Base-by-base conservation (phyloP, 2,888 invertebrate genomes). In the Pterostichus niger region DNA sequence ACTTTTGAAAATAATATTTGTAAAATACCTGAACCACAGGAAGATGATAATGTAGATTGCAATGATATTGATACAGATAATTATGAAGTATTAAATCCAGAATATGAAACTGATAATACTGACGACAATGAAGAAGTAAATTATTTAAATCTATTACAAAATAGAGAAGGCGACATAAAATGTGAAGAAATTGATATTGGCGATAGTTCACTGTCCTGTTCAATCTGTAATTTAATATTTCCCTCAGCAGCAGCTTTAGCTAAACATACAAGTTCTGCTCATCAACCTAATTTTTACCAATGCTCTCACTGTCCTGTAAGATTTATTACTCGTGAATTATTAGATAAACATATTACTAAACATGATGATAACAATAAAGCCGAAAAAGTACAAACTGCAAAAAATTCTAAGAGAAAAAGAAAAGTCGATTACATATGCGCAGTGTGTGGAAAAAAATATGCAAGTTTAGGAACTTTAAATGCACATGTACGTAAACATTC, bases 201-300 rank as follows among this genome's bases (percentile, higher is more conserved):
- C 6, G 80, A 82, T 15, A 44, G n/a, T 7, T 24, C 10, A n/a
- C 40, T 17, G 52, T 17, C 76, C 3, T 83, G 83, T 77, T 11
- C 31, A 1, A 33, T 83, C 64, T 83, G 83, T 11, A 15, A 64
- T n/a, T 77, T 76, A 24, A 83, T 52, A n/a, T 83, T 64, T 40
- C 83, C 83, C 0, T 52, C 77, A 0, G 11, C 33, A 6, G 31
- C 64, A 15, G 83, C 83, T 4, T 49, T 83, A 40, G 35, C 52
- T 17, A 83, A 77, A 83, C 83, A 83, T 24, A 52, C 61, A 33
- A 15, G 9, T 46, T 17, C 15, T 13, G 49, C 64, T n/a, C 82
- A 82, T 46, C 76, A 49, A 33, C 83, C 83, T 6, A 77, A 49
- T n/a, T 83, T 77, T 77, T 83, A 56, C 52, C 68, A 76, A 17